Base-by-base conservation (phyloP, 1,140 invertebrate genomes). In the Theocolax elegans region DNA sequence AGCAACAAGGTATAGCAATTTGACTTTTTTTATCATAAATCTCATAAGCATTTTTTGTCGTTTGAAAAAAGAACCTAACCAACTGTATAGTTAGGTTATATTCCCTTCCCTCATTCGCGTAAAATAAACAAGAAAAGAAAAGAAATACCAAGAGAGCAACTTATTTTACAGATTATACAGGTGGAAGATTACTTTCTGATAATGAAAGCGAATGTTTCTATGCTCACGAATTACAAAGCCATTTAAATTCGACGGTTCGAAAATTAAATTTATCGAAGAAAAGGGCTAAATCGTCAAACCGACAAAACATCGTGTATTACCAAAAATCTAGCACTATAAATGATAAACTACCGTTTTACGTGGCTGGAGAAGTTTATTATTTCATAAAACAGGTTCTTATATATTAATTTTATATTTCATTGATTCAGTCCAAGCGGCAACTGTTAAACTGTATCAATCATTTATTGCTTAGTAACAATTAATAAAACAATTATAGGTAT, bases 321-420 rank as follows among this genome's bases (percentile, higher is more conserved):
- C 6, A 64, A 60, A 8, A 23, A 48, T 25, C 63, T n/a, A 21
- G 42, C 71, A 54, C 54, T 76, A 12, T 72, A 49, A 19, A 72
- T 64, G 15, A 76, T 38, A 60, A 66, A 15, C 31, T 76, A 21
- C 59, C 75, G 8, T 72, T 65, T 53, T 60, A 73, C 15, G 58
- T 71, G 40, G 6, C 71, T 13, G 74, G 65, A 29, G 72, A 80
- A 70, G 48, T 80, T 49, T 69, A 76, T 65, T 58, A 75, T 46
- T 80, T 76, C 54, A 21, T 79, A 3, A 72, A 73, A 71, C 40
- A 23, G 59, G 79, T 79, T n/a, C n/a, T n/a, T n/a, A n/a, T n/a
- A n/a, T n/a, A n/a, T n/a, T n/a, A n/a, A n/a, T n/a, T n/a, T n/a
- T n/a, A n/a, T n/a, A n/a, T n/a, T n/a, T n/a, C n/a, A n/a, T n/a